A percentile compares a stretch with the other conserved stretches of the same genome.
Conservation (phyloP, 2,888 invertebrate genomes). For the Eudemis profundana region DNA sequence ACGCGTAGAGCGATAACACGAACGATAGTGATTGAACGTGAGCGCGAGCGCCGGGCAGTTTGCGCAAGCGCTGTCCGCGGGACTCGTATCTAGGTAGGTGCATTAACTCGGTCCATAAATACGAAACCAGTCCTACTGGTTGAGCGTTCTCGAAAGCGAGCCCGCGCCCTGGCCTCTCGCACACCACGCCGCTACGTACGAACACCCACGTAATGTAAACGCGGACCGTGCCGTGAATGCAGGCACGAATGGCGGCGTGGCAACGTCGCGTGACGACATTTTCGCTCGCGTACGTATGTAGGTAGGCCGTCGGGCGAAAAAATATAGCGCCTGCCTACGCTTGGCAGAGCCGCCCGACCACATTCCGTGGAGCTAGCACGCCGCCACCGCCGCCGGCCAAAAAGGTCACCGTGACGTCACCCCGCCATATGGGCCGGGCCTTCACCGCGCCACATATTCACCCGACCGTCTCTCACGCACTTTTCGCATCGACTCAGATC, state of each 20-base stretch:
- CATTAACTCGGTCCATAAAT: slow-evolving; percentile 83
- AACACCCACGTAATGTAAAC: slow-evolving; percentile 79
- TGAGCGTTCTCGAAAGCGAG: slow-evolving; percentile 84
- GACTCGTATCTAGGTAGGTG: slow-evolving; percentile 82
- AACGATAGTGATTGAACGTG: slow-evolving; percentile 62
- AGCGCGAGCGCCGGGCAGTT: slow-evolving; percentile 71
- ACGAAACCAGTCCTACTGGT: slow-evolving; percentile 82
- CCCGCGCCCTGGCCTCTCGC: slow-evolving; percentile 78
- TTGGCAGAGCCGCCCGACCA: slow-evolving; percentile 82
- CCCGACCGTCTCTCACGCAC: slow-evolving; percentile 65
- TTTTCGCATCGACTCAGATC: slow-evolving; percentile 61
- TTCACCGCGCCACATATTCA: slow-evolving; percentile 53
- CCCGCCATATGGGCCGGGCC: slow-evolving; percentile 77
- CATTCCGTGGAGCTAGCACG: slow-evolving; percentile 77
- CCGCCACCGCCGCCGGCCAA: slow-evolving; percentile 71
- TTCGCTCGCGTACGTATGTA: slow-evolving; percentile 84
- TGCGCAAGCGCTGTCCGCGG: slow-evolving; percentile 78
- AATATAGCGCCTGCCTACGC: slow-evolving; percentile 83
- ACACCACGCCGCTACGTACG: slow-evolving; percentile 71
- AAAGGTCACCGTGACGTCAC: slow-evolving; percentile 84
- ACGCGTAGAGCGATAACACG: slow-evolving; percentile 63
- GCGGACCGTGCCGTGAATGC: slow-evolving; percentile 74
- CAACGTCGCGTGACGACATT: slow-evolving; percentile 87
- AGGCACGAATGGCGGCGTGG: slow-evolving; percentile 78
- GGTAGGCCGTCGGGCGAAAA: slow-evolving; percentile 80